Base-by-base conservation (phyloP, 2,888 invertebrate species). In the Galerucella nymphaeae region DNA sequence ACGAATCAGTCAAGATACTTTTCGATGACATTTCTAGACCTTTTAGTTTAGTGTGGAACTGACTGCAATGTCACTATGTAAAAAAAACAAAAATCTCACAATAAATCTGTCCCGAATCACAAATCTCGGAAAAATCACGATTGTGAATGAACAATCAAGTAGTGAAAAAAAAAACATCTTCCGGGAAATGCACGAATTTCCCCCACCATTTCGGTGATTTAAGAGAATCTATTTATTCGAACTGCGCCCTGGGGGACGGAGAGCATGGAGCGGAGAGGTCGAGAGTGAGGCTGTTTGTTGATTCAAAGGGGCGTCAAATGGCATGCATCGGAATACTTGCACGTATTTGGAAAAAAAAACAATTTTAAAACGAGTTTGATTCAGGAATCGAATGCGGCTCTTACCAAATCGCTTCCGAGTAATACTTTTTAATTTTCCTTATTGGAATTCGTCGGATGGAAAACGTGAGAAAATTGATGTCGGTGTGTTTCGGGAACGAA, bases 331-430 rank as follows among this genome's bases (percentile, higher is more conserved):
- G 58, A 70, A 73, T 70, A 73, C 73, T 69, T 70, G 69, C 69
- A 70, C 57, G 45, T 57, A 41, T 70, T 61, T 61, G 63, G 70
- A 72, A 30, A 30, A 67, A 70, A 74, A 74, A 74, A 74, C 76
- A 74, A 76, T 74, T 76, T 74, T 74, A 72, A 76, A 76, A 74
- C 48, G 69, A 72, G 71, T 74, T 74, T 76, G 74, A 76, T 72
- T 76, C 70, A 59, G 66, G 38, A 71, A 71, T 62, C 73, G 70
- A 66, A 71, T 76, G 61, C 70, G 70, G 71, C 66, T 70, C 70
- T 57, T 63, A 63, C 23, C 42, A 30, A 30, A 72, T 63, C 66
- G 69, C 42, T 41, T 18, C 18, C 4, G 42, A 23, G 66, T 63
- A 74, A 68, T 62, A 63, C 75, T 74, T 75, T 73, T 68, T 64